Base-by-base conservation (phyloP, 2,888 invertebrate genomes). In the Nomada fabriciana region DNA sequence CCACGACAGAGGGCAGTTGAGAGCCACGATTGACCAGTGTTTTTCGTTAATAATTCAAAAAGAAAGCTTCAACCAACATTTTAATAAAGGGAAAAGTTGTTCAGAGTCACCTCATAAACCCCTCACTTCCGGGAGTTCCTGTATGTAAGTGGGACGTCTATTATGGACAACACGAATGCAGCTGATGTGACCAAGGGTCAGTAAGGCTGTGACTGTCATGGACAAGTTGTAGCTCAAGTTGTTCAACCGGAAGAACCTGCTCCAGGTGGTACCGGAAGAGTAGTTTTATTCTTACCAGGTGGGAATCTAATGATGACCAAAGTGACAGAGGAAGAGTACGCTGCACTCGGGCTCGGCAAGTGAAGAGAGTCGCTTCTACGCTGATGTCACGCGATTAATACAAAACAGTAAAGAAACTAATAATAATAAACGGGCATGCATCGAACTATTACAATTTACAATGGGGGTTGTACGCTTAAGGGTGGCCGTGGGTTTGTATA, bases 221-320 rank as follows among this genome's bases (percentile, higher is more conserved):
- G 96, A 87, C 97, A 97, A 94, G 97, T 98, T 91, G 97, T 97
- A 79, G 98, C 97, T 82, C 97, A 98, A 94, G 96, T 98, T 76
- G 96, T 98, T 74, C 97, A 97, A 94, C 97, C 97, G 0, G 97
- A 97, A 92, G 96, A 97, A 88, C 97, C 97, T 52, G 97, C 97
- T 87, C 97, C 97, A 89, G 97, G 97, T 93, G 97, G 97, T 76
- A 97, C 97, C 25, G 95, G 97, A 90, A 96, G 97, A 93, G 97
- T 98, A 23, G 97, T 98, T 10, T 95, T 98, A n/a, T 94, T 97
- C 90, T 94, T 98, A 88, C 97, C 97, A 13, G 97, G 98, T 92
- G 98, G 98, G 83, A 97, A 97, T 91, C 95, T 97, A 81, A 97
- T 98, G 95, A 97, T 97, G 96, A 98, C 98, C 9, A 97, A 98